Evolutionary conservation across 2,797 vertebrate species (phyloP), one percentile per base, ranked within the genome.

Genomic region (Bovichtus variegatus): DNA sequence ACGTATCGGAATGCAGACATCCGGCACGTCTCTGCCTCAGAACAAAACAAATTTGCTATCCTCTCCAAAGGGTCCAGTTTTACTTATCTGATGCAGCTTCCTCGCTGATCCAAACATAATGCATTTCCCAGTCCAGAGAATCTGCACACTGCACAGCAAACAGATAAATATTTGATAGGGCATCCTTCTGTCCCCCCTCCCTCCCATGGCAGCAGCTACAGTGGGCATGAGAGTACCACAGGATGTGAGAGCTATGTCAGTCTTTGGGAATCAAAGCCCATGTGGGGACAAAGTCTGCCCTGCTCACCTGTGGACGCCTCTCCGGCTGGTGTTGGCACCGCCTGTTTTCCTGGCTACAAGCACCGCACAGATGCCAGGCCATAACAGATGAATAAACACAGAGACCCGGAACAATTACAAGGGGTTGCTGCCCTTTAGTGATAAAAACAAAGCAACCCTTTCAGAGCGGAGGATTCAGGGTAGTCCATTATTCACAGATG

Each of bases 341-440:
- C 65, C 66, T 82, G 79, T 87, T 90, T 77, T 79, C 74, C 80
- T 85, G 86, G 87, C 87, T 77, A 25, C 38, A 49, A 76, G 78
- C 69, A 1, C 60, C 3, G n/a, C 79, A 80, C 89, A 88, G 83
- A 86, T 89, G 87, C 90, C 88, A 91, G 82, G 85, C 69, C 87
- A 90, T 81, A 92, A 87, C 93, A 94, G 91, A 94, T 92, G 89
- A 94, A 92, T 90, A 94, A 93, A 94, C 89, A 93, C 78, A 86
- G 78, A 88, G 80, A 85, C 43, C 86, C 74, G 43, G 78, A 85
- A 88, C 85, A 88, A 91, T 91, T 92, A 91, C 92, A 84, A 89
- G 82, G 70, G 89, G 87, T 85, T 88, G 79, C 82, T 89, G 86
- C 82, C 85, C 90, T 88, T 82, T 80, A 38, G 76, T 85, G 83